These are phyloP conservation scores for Thamnophis elegans DNA, from an alignment of 2,797 vertebrate genomes.

Conservation along the genomic window DNA sequence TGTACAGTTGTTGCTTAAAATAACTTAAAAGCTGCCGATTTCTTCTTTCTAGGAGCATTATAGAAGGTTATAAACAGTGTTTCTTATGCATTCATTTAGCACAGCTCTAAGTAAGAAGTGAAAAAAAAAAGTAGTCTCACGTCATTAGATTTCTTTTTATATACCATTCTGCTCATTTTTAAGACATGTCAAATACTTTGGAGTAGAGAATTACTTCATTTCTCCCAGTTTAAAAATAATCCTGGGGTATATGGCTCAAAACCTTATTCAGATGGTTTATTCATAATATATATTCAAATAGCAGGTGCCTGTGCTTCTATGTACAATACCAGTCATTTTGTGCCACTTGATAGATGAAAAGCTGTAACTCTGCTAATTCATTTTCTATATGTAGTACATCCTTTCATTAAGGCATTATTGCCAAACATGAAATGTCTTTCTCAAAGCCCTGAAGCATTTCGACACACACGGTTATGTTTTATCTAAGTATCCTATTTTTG, in stretches of 20 bases:
- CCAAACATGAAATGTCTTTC: slow-evolving; percentile 16
- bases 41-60: not conserved
- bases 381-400: not conserved
- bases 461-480: not conserved
- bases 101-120: not conserved
- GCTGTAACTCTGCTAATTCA: not conserved
- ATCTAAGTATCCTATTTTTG: slow-evolving; percentile 8
- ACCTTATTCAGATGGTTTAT: not conserved
- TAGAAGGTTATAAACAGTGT: not conserved
- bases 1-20: not conserved
- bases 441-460: not conserved
- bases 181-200: slow-evolving; percentile 2
- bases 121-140: not conserved
- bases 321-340: slow-evolving; percentile 18
- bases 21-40: not conserved
- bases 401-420: slow-evolving; percentile 37
- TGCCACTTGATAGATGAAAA: slow-evolving; percentile 17
- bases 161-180: not conserved
- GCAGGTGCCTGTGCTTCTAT: slow-evolving; percentile 9
- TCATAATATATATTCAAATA: slow-evolving; percentile 14
- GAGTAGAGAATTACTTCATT: not conserved
- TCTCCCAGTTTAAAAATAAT: slow-evolving; percentile 27
- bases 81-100: not conserved
- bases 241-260: not conserved
- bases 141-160: slow-evolving; percentile 27